Evolutionary conservation across 2,888 invertebrate species (phyloP), one percentile per base, ranked within the genome.

Genomic region (Eilema sororculum): DNA sequence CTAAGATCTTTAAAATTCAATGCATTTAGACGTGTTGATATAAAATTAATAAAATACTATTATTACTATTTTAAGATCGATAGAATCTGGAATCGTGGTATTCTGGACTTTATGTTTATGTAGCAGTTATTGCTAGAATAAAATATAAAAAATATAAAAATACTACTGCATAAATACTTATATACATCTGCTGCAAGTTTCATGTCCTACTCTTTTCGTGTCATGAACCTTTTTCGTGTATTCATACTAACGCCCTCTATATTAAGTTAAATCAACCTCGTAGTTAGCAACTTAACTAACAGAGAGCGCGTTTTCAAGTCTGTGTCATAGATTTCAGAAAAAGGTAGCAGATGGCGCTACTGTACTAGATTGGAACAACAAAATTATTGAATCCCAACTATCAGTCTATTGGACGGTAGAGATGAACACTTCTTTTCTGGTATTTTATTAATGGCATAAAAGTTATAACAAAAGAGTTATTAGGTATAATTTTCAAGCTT

Each of bases 321-420:
- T 28, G 1, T 28, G 30, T 10, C 20, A 25, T 10, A 22, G 25
- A 57, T 69, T 60, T 60, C 9, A 56, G 10, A 4, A 52, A 22
- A n/a, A 33, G 13, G 6, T 33, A 16, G 33, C 8, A 69, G 69
- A 69, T 69, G 69, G 46, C 69, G 24, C 68, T 68, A 58, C 28
- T 68, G n/a, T 3, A 41, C 16, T 46, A 64, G 1, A 25, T 25
- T 25, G 41, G 2, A 24, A 41, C 9, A 20, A 52, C 6, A 64
- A 68, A 28, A 28, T 28, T 28, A 28, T 4, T 4, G 28, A 28
- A n/a, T n/a, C n/a, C n/a, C n/a, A n/a, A n/a, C n/a, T n/a, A n/a
- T n/a, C n/a, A n/a, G n/a, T n/a, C n/a, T n/a, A n/a, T n/a, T n/a
- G n/a, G n/a, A n/a, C n/a, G n/a, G n/a, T n/a, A n/a, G n/a, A n/a